These are phyloP conservation scores for Apotomis capreana DNA, from an alignment of 2,888 invertebrate species.

Conservation along the genomic window DNA sequence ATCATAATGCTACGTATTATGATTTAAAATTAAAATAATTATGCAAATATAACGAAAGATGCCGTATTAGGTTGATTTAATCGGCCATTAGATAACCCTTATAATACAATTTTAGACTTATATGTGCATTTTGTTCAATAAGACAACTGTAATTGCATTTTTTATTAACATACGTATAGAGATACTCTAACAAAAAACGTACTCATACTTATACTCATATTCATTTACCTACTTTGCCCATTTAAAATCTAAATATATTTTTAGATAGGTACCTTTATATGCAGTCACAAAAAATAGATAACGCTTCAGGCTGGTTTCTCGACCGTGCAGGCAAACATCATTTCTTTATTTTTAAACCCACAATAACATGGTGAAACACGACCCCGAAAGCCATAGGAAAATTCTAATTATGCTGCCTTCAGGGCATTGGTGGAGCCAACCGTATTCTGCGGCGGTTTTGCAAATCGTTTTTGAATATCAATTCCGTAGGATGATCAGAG, in stretches of 20 bases:
- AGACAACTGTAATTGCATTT: too few relatives aligned
- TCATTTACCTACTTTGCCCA: not conserved
- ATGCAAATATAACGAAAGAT: too few relatives aligned
- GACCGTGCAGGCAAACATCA: conserved; percentile 25
- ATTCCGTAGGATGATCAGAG: conserved; percentile 18
- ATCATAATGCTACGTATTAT: conserved; percentile 13
- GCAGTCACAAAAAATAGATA: conserved; percentile 43
- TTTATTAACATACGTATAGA: too few relatives aligned
- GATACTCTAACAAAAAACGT: too few relatives aligned
- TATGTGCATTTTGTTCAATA: too few relatives aligned
- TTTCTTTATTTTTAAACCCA: conserved; percentile 31
- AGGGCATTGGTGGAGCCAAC: conserved; percentile 50
- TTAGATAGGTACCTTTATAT: conserved; percentile 19
- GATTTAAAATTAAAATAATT: not conserved
- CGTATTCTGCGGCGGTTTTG: conserved; percentile 24
- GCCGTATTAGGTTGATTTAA: too few relatives aligned
- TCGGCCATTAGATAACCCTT: too few relatives aligned
- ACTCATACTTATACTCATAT: too few relatives aligned
- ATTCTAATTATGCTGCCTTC: conserved; percentile 61
- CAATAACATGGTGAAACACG: conserved; percentile 46
- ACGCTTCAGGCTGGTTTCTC: conserved; percentile 29
- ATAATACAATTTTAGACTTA: too few relatives aligned
- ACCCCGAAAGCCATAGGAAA: conserved; percentile 48
- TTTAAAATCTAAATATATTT: conserved; percentile 16
- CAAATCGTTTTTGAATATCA: conserved; percentile 51